Evolutionary conservation across 1,140 invertebrate species (phyloP).

Genomic region (Conopomorpha cramerella): DNA sequence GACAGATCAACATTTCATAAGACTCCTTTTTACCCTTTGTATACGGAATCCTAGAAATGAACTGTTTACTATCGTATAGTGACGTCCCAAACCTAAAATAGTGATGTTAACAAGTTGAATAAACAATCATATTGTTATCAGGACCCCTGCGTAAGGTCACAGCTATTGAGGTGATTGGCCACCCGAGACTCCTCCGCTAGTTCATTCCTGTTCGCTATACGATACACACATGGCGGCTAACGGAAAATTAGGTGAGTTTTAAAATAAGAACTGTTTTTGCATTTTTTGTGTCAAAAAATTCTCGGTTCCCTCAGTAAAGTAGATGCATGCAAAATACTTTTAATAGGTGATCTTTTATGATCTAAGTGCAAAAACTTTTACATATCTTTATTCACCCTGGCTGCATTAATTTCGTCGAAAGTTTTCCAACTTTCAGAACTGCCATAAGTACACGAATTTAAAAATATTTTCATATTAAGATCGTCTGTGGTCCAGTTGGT

Average conservation of each 20-base stretch:
- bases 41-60: too few relatives aligned
- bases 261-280: constrained; percentile 1
- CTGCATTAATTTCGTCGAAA: not conserved
- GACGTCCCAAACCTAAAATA: too few relatives aligned
- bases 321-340: not conserved
- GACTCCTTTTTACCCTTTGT: too few relatives aligned
- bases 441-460: too few relatives aligned
- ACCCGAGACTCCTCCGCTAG: constrained; percentile 6
- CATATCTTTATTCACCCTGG: not conserved
- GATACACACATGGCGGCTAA: constrained; percentile 33
- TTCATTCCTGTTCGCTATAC: constrained; percentile 11
- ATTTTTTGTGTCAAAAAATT: not conserved
- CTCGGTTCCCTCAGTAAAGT: not conserved
- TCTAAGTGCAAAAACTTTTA: not conserved
- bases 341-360: too few relatives aligned
- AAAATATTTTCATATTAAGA: too few relatives aligned
- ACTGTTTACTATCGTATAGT: too few relatives aligned
- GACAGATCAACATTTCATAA: too few relatives aligned
- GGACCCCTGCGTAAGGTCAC: constrained; percentile 42
- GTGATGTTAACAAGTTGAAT: constrained; percentile 10
- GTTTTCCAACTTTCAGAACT: too few relatives aligned
- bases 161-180: constrained; percentile 5
- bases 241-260: constrained; percentile 41
- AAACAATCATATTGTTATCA: constrained; percentile 36
- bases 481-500: too few relatives aligned